A percentile compares a stretch with the other conserved stretches of the same genome.
Conservation (phyloP, 1,140 invertebrate species). For the Radopholus similis region DNA sequence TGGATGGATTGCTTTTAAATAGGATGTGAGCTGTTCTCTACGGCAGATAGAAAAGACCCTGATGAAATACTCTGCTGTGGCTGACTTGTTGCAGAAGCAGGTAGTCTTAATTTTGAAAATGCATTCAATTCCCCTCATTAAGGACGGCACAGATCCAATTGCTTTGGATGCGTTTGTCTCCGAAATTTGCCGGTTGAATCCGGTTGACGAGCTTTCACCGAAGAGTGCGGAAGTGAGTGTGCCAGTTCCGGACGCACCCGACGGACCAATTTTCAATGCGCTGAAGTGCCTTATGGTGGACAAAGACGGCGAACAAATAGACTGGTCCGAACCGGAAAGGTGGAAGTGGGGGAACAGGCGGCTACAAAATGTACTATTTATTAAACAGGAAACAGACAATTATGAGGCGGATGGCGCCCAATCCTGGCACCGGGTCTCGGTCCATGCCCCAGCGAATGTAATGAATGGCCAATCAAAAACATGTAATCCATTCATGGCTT, state of each 20-base stretch:
- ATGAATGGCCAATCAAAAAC: neutral
- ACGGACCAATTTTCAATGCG: conserved; percentile 1
- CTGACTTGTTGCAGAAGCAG: conserved; percentile 5
- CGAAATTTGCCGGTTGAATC: neutral
- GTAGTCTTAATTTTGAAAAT: conserved; percentile 1
- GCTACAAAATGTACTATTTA: neutral
- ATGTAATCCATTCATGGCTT: neutral
- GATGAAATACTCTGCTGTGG: conserved; percentile 1
- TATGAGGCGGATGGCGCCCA: neutral
- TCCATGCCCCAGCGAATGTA: conserved; percentile 18
- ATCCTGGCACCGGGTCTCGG: conserved; percentile 8
- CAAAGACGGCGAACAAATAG: neutral
- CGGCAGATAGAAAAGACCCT: conserved; percentile 3
- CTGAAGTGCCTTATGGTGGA: conserved; percentile 4
- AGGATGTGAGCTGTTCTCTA: conserved; percentile 5
- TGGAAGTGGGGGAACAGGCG: neutral
- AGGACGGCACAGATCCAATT: neutral
- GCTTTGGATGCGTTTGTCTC: neutral
- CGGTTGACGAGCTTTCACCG: neutral
- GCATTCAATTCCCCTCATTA: neutral
- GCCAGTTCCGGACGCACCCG: neutral
- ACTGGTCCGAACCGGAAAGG: neutral
- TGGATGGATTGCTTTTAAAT: neutral
- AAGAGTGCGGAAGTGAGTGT: neutral
- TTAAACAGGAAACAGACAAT: conserved; percentile 8